These are phyloP conservation scores for Mythimna pallens DNA, from an alignment of 2,888 invertebrate species.

Conservation along the genomic window DNA sequence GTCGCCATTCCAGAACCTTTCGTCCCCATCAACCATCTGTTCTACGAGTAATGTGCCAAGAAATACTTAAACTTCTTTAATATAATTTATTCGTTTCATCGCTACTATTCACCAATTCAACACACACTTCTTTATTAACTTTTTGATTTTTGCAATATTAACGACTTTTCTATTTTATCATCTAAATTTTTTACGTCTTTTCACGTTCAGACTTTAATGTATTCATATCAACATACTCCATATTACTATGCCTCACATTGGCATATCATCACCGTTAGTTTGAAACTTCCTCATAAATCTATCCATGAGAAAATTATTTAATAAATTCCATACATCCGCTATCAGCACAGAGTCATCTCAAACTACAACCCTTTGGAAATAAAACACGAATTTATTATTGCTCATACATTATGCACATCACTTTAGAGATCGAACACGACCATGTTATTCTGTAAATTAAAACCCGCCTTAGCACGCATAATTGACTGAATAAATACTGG, in stretches of 20 bases:
- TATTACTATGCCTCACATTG: background rate
- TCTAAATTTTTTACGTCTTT: background rate
- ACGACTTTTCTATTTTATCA: background rate
- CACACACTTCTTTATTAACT: background rate
- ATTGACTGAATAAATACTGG: conserved; percentile 79
- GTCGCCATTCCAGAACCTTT: no score
- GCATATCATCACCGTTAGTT: background rate
- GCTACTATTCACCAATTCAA: background rate
- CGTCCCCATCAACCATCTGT: no score
- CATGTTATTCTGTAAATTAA: conserved; percentile 83
- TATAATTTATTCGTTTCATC: background rate
- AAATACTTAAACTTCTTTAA: background rate
- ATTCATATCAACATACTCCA: background rate
- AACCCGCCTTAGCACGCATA: conserved; percentile 81
- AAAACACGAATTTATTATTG: conserved; percentile 52
- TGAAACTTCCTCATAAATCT: conserved; percentile 36
- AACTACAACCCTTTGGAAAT: conserved; percentile 43
- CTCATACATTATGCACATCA: conserved; percentile 58
- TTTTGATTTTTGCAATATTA: background rate
- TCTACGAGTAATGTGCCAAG: no score
- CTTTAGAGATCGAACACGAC: conserved; percentile 63
- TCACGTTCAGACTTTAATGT: background rate
- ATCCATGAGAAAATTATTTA: conserved; percentile 33
- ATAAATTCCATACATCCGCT: conserved; percentile 37
- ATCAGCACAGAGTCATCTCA: conserved; percentile 35